A percentile compares a stretch with the other conserved stretches of the same genome.
Conservation (phyloP, 2,113 vertebrate genomes). For the Rhinichthys klamathensis region DNA sequence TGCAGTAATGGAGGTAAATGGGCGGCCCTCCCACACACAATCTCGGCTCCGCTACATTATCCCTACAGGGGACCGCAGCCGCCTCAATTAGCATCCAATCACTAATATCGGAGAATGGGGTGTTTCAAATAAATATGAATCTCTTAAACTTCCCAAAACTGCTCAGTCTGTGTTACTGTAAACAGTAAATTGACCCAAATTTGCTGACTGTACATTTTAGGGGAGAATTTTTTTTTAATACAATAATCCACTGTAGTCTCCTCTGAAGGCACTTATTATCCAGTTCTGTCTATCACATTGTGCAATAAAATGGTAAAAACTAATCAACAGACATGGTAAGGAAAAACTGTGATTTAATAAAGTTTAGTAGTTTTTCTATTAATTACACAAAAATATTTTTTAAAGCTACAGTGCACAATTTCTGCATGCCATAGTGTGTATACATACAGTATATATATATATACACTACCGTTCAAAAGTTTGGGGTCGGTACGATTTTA, state of each 20-base stretch:
- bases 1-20: constrained; percentile 25
- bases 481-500: too few species aligned
- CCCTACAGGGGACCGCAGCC: constrained; percentile 53
- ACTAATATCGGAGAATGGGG: neutral
- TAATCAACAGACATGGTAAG: too few species aligned
- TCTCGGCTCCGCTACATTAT: constrained; percentile 51
- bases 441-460: too few species aligned
- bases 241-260: neutral
- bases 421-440: too few species aligned
- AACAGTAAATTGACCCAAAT: neutral
- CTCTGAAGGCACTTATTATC: too few species aligned
- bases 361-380: too few species aligned
- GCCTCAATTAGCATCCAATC: constrained; percentile 44
- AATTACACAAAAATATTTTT: too few species aligned
- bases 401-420: too few species aligned
- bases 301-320: too few species aligned
- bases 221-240: neutral
- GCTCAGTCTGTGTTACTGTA: neutral
- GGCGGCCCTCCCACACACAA: constrained; percentile 45
- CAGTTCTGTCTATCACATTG: too few species aligned
- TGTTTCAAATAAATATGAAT: neutral
- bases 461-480: too few species aligned
- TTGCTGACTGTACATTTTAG: neutral
- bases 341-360: too few species aligned
- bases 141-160: neutral